These are phyloP conservation scores for Bubo bubo DNA, from an alignment of 2,113 vertebrate genomes.

Conservation along the genomic window DNA sequence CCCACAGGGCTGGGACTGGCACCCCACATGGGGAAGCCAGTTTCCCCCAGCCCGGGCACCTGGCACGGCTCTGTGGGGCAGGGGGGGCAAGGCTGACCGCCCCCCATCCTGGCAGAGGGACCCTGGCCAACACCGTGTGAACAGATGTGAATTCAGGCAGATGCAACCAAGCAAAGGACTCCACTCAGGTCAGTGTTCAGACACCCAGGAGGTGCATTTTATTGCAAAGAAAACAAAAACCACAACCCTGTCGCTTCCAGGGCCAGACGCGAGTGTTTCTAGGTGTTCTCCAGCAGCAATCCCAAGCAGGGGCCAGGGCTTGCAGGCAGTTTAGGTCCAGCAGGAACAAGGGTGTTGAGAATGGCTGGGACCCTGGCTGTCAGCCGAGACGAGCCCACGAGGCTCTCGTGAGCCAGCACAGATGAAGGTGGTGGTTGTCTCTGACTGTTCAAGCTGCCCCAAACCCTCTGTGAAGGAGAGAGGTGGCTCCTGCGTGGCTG, in stretches of 20 bases:
- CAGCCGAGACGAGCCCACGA: neutral
- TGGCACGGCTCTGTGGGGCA: fast-evolving
- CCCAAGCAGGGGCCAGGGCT: neutral
- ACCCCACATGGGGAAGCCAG: fast-evolving
- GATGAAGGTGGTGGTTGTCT: neutral
- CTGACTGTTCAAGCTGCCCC: neutral
- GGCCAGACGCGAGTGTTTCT: neutral
- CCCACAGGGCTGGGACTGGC: fast-evolving
- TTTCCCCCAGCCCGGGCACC: neutral
- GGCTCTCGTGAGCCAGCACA: neutral
- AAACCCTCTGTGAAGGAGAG: neutral
- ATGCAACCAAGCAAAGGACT: neutral
- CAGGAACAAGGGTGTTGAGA: neutral
- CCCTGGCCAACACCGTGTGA: fast-evolving
- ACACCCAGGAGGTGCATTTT: slow-evolving; percentile 25
- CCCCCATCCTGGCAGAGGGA: neutral
- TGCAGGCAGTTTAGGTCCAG: neutral
- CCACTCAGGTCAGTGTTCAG: neutral
- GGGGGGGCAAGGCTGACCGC: fast-evolving
- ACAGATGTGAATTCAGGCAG: fast-evolving
- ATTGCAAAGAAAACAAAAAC: slow-evolving; percentile 62
- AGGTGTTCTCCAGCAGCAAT: neutral
- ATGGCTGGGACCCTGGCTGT: neutral
- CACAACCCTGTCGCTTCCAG: neutral
- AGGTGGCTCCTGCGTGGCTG: neutral